Evolutionary conservation across 2,113 vertebrate species (phyloP).

Genomic region (Sminthopsis crassicaudata): DNA sequence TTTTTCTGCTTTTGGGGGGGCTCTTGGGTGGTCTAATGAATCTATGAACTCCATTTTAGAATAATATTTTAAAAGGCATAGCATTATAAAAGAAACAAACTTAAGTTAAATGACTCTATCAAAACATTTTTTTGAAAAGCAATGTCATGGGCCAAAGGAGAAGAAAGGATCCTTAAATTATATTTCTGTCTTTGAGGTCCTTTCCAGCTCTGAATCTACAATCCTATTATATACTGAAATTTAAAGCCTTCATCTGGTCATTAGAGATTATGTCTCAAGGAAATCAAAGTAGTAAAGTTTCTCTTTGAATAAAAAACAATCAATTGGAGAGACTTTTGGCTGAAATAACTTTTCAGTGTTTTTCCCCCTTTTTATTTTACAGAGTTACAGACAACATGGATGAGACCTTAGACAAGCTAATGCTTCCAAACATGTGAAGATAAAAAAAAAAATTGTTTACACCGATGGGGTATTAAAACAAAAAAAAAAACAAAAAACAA

Average conservation of each 20-base stretch:
- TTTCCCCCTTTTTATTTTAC: slow-evolving; percentile 71
- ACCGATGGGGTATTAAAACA: slow-evolving; percentile 75
- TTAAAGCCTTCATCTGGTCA: neutral
- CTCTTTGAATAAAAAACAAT: neutral
- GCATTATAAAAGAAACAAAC: neutral
- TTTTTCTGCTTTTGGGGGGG: neutral
- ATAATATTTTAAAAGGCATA: neutral
- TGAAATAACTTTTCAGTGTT: slow-evolving; percentile 37
- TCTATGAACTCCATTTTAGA: neutral
- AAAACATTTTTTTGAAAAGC: neutral
- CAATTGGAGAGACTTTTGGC: neutral
- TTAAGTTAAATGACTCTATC: neutral
- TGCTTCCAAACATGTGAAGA: slow-evolving; percentile 87
- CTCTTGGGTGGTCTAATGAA: neutral
- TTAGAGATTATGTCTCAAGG: neutral
- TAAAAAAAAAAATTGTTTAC: slow-evolving; percentile 88
- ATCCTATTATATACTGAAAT: neutral
- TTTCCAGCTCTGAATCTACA: neutral
- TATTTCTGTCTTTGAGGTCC: neutral
- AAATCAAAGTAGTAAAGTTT: neutral
- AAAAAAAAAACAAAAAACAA: slow-evolving; percentile 70
- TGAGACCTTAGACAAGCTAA: slow-evolving; percentile 84
- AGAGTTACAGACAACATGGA: slow-evolving; percentile 87
- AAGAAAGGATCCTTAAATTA: neutral
- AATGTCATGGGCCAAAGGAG: neutral